A percentile compares a stretch with the other conserved stretches of the same genome.
These are phyloP conservation scores for Bimastos eiseni DNA, from an alignment of 2,888 invertebrate species.

Conservation along the genomic window DNA sequence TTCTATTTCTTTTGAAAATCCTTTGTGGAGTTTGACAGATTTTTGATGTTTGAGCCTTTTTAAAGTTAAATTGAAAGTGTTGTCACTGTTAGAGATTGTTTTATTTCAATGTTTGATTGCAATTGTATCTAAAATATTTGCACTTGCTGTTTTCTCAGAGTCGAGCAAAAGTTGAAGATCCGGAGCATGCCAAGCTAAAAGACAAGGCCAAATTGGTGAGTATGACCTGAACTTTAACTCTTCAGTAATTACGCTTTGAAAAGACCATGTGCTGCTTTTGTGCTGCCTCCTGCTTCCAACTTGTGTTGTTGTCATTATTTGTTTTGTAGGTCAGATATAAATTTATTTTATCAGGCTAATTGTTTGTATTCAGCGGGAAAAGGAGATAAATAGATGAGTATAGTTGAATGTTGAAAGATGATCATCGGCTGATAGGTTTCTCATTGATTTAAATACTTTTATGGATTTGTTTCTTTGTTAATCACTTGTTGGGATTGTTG, in stretches of 20 bases:
- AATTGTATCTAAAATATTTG: neutral
- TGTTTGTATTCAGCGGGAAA: too few species aligned
- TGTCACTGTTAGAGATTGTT: neutral
- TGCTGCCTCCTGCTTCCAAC: neutral
- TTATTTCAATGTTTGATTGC: neutral
- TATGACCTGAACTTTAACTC: too few species aligned
- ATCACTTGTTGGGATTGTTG: too few species aligned
- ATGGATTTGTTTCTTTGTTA: too few species aligned
- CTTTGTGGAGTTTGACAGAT: neutral
- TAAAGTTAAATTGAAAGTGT: neutral
- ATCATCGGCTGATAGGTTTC: too few species aligned
- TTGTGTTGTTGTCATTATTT: too few species aligned
- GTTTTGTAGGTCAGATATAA: too few species aligned
- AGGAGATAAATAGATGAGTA: too few species aligned
- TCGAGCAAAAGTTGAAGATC: constrained; percentile 93
- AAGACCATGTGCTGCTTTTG: neutral
- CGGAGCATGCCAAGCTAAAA: constrained; percentile 94
- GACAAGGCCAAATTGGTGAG: constrained; percentile 83
- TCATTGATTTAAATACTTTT: too few species aligned
- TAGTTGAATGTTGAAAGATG: too few species aligned
- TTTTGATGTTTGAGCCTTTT: neutral
- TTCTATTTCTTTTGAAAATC: neutral
- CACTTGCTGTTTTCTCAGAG: constrained; percentile 52
- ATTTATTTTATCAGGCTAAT: too few species aligned
- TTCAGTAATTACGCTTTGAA: neutral